Conservation (phyloP, 2,797 vertebrate genomes). For the Clarias platycephalus region DNA sequence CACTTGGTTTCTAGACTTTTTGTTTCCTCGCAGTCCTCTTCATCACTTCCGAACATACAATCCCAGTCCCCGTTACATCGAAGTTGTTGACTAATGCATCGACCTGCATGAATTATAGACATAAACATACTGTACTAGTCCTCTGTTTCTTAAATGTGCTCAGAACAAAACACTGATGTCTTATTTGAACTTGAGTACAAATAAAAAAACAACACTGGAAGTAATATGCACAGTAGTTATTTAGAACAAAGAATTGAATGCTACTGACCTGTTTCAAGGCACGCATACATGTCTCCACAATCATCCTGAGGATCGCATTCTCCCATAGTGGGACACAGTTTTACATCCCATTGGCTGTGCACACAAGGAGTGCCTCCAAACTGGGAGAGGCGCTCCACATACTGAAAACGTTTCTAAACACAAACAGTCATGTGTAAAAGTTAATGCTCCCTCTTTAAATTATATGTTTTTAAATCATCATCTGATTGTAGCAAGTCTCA, state of each 20-base stretch:
- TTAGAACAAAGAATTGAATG: neutral
- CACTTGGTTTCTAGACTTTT: conserved; percentile 70
- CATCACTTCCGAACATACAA: conserved; percentile 83
- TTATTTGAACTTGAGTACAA: neutral
- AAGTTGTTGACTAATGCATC: conserved; percentile 83
- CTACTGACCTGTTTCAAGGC: conserved; percentile 78
- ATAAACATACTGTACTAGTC: neutral
- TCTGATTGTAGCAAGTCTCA: too few species aligned
- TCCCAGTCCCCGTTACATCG: conserved; percentile 85
- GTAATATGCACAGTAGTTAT: neutral
- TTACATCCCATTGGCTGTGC: conserved; percentile 75
- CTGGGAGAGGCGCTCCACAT: conserved; percentile 73
- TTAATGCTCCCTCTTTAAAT: too few species aligned
- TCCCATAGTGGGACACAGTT: conserved; percentile 66
- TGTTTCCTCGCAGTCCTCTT: conserved; percentile 72
- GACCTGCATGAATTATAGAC: conserved; percentile 69
- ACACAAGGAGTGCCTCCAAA: conserved; percentile 76
- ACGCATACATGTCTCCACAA: conserved; percentile 79
- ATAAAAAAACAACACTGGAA: neutral
- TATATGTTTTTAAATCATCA: too few species aligned
- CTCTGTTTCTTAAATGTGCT: neutral
- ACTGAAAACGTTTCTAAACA: conserved; percentile 77
- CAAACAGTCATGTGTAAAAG: too few species aligned
- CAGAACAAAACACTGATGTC: neutral
- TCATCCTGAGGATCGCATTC: conserved; percentile 70